Percentiles rank a stretch among this genome's conserved stretches.
phyloP scores from a whole-genome alignment of 2,797 vertebrate genomes.

The Rhinogobio ventralis region DNA sequence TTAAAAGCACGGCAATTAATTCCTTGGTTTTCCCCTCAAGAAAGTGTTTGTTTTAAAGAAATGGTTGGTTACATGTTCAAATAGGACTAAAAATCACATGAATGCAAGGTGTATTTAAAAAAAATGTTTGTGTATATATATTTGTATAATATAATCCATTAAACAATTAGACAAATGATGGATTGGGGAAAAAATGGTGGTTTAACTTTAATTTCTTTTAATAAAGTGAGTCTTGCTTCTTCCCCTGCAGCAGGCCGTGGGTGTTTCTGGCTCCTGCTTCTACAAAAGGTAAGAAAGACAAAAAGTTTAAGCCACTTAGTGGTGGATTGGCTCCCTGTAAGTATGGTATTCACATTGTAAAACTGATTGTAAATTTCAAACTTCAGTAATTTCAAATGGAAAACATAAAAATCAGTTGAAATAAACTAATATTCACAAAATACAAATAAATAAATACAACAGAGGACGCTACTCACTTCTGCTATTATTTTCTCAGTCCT shows the following conservation, averaged over 20 bases:
- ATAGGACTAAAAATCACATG: too few relatives aligned
- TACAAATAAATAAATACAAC: neutral
- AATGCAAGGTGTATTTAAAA: too few relatives aligned
- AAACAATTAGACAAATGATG: neutral
- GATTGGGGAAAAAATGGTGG: neutral
- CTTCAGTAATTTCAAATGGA: neutral
- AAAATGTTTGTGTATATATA: too few relatives aligned
- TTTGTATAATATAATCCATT: neutral
- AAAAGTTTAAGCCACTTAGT: neutral
- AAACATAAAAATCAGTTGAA: neutral
- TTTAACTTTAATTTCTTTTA: neutral
- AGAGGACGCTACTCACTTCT: neutral
- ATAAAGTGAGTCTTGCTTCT: neutral
- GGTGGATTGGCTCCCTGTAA: neutral
- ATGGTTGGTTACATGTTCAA: too few relatives aligned
- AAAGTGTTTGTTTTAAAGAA: neutral
- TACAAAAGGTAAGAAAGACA: neutral
- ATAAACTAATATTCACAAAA: neutral
- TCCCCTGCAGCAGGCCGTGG: neutral
- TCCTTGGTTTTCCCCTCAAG: neutral
- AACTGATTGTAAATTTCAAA: neutral
- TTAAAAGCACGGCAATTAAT: too few relatives aligned
- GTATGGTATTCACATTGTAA: neutral
- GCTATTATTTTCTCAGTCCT: neutral
- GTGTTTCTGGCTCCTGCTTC: neutral